Base-by-base conservation (phyloP, 2,888 invertebrate genomes). In the Latheticus oryzae region DNA sequence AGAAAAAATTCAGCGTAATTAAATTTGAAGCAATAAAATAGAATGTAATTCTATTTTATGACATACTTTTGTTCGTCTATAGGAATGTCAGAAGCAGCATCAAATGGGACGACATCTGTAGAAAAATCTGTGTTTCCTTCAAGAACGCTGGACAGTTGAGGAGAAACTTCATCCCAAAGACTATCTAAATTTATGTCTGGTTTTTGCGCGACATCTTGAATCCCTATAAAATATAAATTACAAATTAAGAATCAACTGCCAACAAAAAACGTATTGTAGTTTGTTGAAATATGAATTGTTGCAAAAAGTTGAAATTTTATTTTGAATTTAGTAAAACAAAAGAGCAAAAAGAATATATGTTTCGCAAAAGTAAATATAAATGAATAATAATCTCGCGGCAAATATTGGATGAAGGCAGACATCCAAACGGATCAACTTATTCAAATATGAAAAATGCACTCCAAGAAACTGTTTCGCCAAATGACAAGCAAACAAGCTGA, bases 1-100 rank as follows among this genome's bases (percentile, higher is more conserved):
- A 1, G 12, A 40, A 40, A 23, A 23, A 23, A 19, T 42, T 28
- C 15, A 23, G 32, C 12, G 13, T 37, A 38, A 50, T 50, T 50
- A 50, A 50, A 50, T 38, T 37, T 37, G 50, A 15, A 15, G 15
- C 35, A 37, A 16, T 30, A 48, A 37, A 37, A 26, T 28, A 30
- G 11, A 35, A 33, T 15, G 42, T 26, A 47, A 50, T 50, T 50
- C 38, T 19, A 13, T 37, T 50, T 38, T 37, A 50, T 16, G 9
- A 26, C 50, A 76, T 81, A 93, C 93, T 91, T 94, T 80, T 96
- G 95, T 72, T 94, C 90, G 70, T 96, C 94, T 57, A 94, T 89
- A 28, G 89, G 85, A 24, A 85, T 84, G 65, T 94, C 93, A 2
- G 91, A 88, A 1, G 92, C 86, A 7, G 93, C 92, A 80, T 95